Conservation (phyloP, 2,113 vertebrate genomes). For the Dipodomys stephensi region DNA sequence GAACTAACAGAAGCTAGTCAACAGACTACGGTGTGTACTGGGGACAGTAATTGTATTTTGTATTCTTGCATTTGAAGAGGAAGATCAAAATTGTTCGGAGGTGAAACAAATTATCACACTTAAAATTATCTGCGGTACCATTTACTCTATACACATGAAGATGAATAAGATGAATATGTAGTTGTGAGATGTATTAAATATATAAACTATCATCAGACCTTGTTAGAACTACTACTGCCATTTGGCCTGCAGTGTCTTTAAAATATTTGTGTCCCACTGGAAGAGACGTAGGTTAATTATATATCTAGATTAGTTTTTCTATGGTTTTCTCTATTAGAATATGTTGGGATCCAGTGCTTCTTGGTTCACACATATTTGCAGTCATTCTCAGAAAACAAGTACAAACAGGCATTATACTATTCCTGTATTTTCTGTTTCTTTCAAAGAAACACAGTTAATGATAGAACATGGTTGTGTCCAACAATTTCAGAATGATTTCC, state of each 20-base stretch:
- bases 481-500: background rate
- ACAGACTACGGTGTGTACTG: background rate
- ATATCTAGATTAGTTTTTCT: background rate
- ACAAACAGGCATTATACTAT: background rate
- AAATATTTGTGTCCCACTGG: background rate
- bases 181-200: conserved; percentile 54
- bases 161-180: background rate
- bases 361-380: background rate
- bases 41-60: background rate
- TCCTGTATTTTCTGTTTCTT: background rate
- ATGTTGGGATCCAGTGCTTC: background rate
- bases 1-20: background rate
- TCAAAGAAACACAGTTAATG: background rate
- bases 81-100: conserved; percentile 40
- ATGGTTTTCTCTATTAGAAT: background rate
- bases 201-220: conserved; percentile 6
- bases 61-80: background rate
- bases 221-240: conserved; percentile 18
- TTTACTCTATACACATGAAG: background rate
- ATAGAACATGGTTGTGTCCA: background rate
- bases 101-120: background rate
- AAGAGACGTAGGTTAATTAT: background rate
- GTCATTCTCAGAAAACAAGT: conserved; percentile 9
- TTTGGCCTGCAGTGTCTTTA: background rate
- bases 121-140: background rate